Base-by-base conservation (phyloP, 2,888 invertebrate genomes). In the Cheilosia soror region DNA sequence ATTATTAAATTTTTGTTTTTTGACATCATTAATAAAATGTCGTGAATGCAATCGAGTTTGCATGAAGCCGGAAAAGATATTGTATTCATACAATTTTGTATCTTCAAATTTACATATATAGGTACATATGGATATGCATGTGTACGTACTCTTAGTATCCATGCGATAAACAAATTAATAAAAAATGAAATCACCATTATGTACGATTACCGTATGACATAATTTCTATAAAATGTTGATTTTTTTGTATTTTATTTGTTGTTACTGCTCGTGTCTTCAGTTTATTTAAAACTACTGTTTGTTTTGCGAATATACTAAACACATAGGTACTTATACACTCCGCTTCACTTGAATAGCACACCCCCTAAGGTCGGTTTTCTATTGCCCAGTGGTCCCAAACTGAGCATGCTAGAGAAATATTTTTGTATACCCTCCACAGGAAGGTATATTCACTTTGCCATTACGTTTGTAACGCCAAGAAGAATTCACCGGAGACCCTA, bases 181-280 rank as follows among this genome's bases (percentile, higher is more conserved):
- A 11, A 37, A 37, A 37, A 69, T 84, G 84, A 84, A 80, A 75
- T 84, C 84, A 84, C 71, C 75, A 55, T 20, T 42, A 31, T 62
- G 55, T 69, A 62, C 62, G 37, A 62, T 66, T 33, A 66, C 37
- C 5, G 49, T 55, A 82, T 84, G 84, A 84, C 84, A 79, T 76
- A 75, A 84, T 71, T 80, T 75, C 42, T 71, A 84, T 75, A 58
- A 69, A 63, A 79, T 84, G 44, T 75, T 63, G 44, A 79, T 79
- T 55, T 65, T 42, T 25, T 73, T 20, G 20, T 20, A 20, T 20
- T 20, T 57, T 51, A 73, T 65, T 44, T 51, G 15, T 11, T 65
- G 44, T 60, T 66, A 5, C 20, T 68, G 44, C 58, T 55, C 15
- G 31, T 72, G 27, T 47, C 31, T 49, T 42, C n/a, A 55, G 6